phyloP scores from a whole-genome alignment of 2,888 invertebrate species.

The Trypoxylon attenuatum region DNA sequence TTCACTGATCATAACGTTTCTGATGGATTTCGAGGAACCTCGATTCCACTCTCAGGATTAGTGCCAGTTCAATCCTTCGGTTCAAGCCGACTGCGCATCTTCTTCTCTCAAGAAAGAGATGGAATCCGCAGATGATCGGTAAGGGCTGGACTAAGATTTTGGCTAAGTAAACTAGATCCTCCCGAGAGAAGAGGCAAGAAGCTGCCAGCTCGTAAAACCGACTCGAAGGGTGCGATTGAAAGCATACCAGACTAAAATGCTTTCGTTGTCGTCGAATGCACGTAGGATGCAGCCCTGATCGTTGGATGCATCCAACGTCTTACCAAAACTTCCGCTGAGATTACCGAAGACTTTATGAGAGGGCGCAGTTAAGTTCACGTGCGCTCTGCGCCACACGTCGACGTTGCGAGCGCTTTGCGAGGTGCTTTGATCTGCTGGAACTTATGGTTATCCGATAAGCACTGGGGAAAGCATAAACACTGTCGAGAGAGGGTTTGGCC shows the following conservation, averaged over 20 bases:
- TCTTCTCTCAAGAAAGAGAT: too few relatives aligned
- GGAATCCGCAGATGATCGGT: too few relatives aligned
- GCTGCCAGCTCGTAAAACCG: conserved; percentile 33
- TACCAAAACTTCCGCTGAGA: conserved; percentile 25
- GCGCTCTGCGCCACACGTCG: conserved; percentile 10
- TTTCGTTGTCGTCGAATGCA: neutral
- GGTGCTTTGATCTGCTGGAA: conserved; percentile 45
- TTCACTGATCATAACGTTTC: too few relatives aligned
- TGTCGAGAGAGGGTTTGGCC: conserved; percentile 33
- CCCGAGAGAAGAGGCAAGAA: too few relatives aligned
- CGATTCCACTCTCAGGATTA: too few relatives aligned
- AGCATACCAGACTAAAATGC: conserved; percentile 3
- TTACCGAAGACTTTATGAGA: conserved; percentile 38
- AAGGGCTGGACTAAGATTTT: too few relatives aligned
- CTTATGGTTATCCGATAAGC: conserved; percentile 56
- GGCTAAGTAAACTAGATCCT: too few relatives aligned
- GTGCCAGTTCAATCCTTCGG: too few relatives aligned
- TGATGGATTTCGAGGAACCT: too few relatives aligned
- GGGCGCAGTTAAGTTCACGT: conserved; percentile 37
- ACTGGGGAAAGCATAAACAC: conserved; percentile 40
- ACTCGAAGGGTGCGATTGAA: conserved; percentile 22
- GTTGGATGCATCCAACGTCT: conserved; percentile 24
- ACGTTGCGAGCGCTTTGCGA: neutral
- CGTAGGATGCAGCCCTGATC: conserved; percentile 8
- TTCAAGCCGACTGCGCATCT: too few relatives aligned